These are phyloP conservation scores for Tamandua tetradactyla DNA, from an alignment of 2,797 vertebrate species.

Conservation along the genomic window DNA sequence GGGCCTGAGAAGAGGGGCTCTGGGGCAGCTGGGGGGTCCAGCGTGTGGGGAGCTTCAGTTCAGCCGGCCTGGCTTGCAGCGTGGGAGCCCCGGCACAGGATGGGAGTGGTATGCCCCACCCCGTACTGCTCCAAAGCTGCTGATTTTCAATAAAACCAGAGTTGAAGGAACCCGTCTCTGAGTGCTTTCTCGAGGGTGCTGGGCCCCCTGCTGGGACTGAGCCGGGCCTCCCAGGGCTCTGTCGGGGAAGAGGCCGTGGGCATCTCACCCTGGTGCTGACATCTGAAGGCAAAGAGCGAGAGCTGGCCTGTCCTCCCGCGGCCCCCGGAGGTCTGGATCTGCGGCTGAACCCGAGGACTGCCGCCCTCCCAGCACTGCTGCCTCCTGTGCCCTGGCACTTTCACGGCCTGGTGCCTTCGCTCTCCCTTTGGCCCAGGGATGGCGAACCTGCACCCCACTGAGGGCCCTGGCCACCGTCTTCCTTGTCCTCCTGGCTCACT, in stretches of 20 bases:
- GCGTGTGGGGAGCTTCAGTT: neutral
- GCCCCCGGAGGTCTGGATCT: no score
- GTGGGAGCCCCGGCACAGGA: no score
- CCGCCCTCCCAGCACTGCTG: no score
- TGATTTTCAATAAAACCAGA: slow-evolving; percentile 77
- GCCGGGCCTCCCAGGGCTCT: neutral
- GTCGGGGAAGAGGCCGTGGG: no score
- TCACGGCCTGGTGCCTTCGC: neutral
- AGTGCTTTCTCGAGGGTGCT: slow-evolving; percentile 4
- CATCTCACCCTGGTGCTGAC: no score
- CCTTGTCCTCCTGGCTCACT: no score
- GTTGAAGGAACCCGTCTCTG: slow-evolving; percentile 47
- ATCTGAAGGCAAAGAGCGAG: no score
- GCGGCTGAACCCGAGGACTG: no score
- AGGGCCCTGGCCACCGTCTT: neutral
- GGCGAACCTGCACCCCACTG: neutral
- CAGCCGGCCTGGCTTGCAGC: neutral
- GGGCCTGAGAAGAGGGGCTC: no score
- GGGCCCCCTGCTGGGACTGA: no score
- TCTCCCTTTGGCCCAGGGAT: neutral
- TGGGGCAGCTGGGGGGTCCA: neutral
- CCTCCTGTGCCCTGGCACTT: no score
- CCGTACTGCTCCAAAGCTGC: slow-evolving; percentile 34
- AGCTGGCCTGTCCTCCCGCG: neutral
- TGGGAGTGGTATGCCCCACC: neutral